phyloP scores from a whole-genome alignment of 2,113 vertebrate species.

The Nestor notabilis region DNA sequence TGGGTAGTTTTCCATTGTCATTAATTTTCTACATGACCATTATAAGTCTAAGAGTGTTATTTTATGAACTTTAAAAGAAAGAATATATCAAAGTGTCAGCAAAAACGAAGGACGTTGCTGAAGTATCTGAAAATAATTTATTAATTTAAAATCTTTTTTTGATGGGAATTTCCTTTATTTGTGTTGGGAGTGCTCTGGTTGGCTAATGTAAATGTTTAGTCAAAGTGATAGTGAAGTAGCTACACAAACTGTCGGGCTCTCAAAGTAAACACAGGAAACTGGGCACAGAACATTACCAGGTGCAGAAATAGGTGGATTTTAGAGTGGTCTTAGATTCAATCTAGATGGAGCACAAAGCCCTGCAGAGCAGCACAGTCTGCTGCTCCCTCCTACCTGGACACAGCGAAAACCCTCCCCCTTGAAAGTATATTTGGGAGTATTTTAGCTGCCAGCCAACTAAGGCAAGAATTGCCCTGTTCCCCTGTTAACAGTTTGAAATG shows the following conservation, averaged over 20 bases:
- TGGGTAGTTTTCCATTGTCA: constrained; percentile 25
- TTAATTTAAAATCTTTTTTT: constrained; percentile 68
- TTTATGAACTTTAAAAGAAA: constrained; percentile 46
- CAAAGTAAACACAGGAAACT: neutral
- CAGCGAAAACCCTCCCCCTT: neutral
- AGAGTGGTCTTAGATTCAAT: neutral
- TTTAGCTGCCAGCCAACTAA: neutral
- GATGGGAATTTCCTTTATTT: constrained; percentile 44
- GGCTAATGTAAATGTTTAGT: constrained; percentile 34
- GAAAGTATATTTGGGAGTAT: neutral
- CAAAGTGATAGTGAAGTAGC: neutral
- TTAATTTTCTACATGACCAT: constrained; percentile 53
- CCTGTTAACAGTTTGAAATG: rapidly evolving
- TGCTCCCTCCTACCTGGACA: neutral
- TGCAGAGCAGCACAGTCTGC: neutral
- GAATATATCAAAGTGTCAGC: constrained; percentile 48
- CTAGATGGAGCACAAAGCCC: neutral
- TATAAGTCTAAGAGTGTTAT: constrained; percentile 47
- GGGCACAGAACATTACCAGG: neutral
- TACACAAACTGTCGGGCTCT: neutral
- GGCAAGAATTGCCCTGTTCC: neutral
- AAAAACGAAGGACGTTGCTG: constrained; percentile 51
- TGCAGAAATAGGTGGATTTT: neutral
- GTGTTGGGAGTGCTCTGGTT: constrained; percentile 56
- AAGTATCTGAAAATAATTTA: constrained; percentile 76